Evolutionary conservation across 1,140 invertebrate genomes (phyloP), one percentile per base, ranked within the genome.

Genomic region (Zaprionus inermis): DNA sequence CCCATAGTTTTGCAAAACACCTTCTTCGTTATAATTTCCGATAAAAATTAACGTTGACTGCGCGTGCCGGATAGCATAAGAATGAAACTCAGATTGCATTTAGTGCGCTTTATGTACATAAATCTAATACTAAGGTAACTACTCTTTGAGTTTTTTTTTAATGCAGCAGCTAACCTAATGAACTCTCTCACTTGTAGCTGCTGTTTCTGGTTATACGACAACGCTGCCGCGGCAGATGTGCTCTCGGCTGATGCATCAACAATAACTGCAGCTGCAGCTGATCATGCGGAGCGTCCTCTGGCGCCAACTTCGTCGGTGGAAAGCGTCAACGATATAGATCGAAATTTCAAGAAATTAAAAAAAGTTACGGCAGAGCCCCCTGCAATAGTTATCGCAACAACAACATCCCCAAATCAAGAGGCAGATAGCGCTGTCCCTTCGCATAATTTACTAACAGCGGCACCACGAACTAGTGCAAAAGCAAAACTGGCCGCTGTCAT

Each of bases 201-300:
- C 77, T 88, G 84, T 63, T 83, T 88, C 56, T 88, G 83, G 84
- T 67, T 88, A n/a, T 88, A 88, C 68, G 83, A 88, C 71, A 83
- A 80, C 67, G 83, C 76, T 78, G 83, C 77, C 22, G 83, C 84
- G 16, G 80, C 83, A 77, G 84, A 86, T 65, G 71, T 36, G 60
- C 34, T 55, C 38, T 44, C n/a, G 38, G 7, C 52, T 64, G 38
- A 51, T 32, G 55, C 49, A 24, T 11, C 38, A 52, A 30, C 18
- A 24, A n/a, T n/a, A n/a, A 49, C 60, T 49, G 30, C 34, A 36
- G 41, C 41, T 44, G 51, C 64, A 34, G 59, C 38, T 12, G 52
- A 30, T 7, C 38, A 11, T 24, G 24, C 3, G 22, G 5, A 12
- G 11, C 38, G 20, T 12, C 12, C 16, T n/a, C 5, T 56, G 52